Percentiles rank a stretch among this genome's conserved stretches.
These are phyloP conservation scores for Zygaena filipendulae DNA, from an alignment of 2,888 invertebrate species.

Conservation along the genomic window DNA sequence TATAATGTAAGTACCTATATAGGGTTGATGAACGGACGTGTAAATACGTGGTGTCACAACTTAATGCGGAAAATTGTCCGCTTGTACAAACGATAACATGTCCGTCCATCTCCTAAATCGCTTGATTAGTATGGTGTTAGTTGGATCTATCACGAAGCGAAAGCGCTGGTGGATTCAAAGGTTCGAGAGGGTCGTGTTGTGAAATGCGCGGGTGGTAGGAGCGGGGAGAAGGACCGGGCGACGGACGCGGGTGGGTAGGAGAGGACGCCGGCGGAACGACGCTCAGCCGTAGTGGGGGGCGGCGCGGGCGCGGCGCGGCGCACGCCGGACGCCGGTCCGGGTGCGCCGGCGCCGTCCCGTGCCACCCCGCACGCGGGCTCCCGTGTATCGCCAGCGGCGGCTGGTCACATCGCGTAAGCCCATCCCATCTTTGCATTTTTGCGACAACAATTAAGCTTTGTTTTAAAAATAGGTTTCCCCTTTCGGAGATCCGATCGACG, in stretches of 20 bases:
- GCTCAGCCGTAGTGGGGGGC: constrained; percentile 50
- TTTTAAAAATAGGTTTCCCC: constrained; percentile 38
- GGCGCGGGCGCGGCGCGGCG: constrained; percentile 49
- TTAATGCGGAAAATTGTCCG: constrained; percentile 28
- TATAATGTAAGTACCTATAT: constrained; percentile 33
- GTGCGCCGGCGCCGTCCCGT: constrained; percentile 55
- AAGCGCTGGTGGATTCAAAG: constrained; percentile 34
- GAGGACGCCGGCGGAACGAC: constrained; percentile 46
- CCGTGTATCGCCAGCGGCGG: constrained; percentile 63
- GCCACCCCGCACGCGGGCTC: constrained; percentile 47
- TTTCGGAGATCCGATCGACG: constrained; percentile 48
- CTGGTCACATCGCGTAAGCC: constrained; percentile 79
- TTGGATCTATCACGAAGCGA: constrained; percentile 55
- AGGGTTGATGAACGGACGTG: constrained; percentile 53
- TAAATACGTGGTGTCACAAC: too few relatives aligned
- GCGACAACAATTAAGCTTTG: constrained; percentile 70
- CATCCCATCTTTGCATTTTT: constrained; percentile 71
- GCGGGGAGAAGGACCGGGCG: constrained; percentile 14
- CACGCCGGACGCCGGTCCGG: constrained; percentile 23
- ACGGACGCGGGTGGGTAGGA: constrained; percentile 17
- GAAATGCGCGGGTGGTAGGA: constrained; percentile 18
- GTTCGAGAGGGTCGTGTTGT: constrained; percentile 23
- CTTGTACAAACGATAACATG: too few relatives aligned
- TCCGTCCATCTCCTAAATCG: constrained; percentile 54
- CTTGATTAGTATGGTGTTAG: constrained; percentile 34